Evolutionary conservation across 1,140 invertebrate species (phyloP), one percentile per base, ranked within the genome.

Genomic region (Drosophila takahashii): DNA sequence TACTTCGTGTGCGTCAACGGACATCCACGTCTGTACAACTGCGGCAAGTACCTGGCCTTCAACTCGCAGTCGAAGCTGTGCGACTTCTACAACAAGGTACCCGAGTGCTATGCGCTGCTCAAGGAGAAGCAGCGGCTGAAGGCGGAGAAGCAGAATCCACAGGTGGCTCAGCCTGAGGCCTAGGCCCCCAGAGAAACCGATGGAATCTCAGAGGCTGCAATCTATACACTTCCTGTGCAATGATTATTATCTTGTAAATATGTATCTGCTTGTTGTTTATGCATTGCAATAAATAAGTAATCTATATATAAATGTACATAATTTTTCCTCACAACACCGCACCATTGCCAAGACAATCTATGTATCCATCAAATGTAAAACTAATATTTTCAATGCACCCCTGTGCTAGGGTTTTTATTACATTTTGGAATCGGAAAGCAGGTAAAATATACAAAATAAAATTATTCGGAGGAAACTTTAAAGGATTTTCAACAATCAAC

Each of bases 1-100:
- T 98, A 96, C 87, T 98, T 95, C 90, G 93, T 97, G 3, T 98
- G 97, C 84, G 94, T 97, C 1, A 95, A 96, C 41, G 94, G 94
- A 26, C 94, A 94, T 67, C 97, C 97, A 0, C 85, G 91, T 15
- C 65, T 92, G 9, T 92, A 92, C 57, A 91, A 81, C 69, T 92
- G 91, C 58, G 91, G 89, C 64, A 91, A 90, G 50, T 92, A 85
- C 39, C 60, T 92, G 66, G 91, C 90, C 16, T 92, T 92, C 65
- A 92, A 92, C 61, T 77, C 66, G 8, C 42, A 91, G 64, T 72
- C 85, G 8, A 92, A 92, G 41, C 71, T 91, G 6, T 92, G 91
- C 47, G 91, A 92, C 44, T 92, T 92, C 66, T 92, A 92, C 59
- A 91, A 77, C 54, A 86, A 91, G 53, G 89, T 92, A 8, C 91